Conservation (phyloP, 2,797 vertebrate genomes). For the Periparus ater region DNA sequence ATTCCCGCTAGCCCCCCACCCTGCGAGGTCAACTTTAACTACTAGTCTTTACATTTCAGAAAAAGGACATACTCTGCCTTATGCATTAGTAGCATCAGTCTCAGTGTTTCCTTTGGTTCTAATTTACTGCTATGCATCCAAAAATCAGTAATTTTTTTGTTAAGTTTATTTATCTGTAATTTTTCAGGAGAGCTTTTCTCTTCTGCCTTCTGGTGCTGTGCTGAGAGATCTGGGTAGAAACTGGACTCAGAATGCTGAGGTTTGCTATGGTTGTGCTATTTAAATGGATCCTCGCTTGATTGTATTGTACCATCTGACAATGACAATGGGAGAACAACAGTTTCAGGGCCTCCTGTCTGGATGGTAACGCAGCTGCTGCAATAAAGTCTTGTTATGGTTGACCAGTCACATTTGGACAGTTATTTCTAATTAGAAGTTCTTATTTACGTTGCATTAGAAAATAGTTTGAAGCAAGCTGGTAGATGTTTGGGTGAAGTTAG, state of each 20-base stretch:
- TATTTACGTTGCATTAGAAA: neutral
- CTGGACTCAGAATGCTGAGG: neutral
- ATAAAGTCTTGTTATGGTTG: neutral
- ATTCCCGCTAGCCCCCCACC: neutral
- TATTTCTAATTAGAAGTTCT: neutral
- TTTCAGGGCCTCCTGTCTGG: neutral
- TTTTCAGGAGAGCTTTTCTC: neutral
- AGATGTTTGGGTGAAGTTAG: neutral
- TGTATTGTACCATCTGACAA: slow-evolving; percentile 23
- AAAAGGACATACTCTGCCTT: neutral
- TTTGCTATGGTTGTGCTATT: slow-evolving; percentile 13
- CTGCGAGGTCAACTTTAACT: slow-evolving; percentile 5
- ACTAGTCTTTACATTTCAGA: slow-evolving; percentile 15
- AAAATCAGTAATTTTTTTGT: neutral
- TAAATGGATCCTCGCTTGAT: slow-evolving; percentile 44
- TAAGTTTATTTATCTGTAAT: neutral
- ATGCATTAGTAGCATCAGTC: neutral
- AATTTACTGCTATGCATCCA: neutral
- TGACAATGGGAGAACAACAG: slow-evolving; percentile 1
- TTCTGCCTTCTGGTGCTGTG: neutral
- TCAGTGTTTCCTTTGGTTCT: neutral
- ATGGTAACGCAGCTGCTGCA: neutral
- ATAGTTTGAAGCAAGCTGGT: neutral
- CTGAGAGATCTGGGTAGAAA: neutral
- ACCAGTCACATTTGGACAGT: neutral